These are phyloP conservation scores for Brassicogethes aeneus DNA, from an alignment of 2,888 invertebrate species.

Conservation along the genomic window DNA sequence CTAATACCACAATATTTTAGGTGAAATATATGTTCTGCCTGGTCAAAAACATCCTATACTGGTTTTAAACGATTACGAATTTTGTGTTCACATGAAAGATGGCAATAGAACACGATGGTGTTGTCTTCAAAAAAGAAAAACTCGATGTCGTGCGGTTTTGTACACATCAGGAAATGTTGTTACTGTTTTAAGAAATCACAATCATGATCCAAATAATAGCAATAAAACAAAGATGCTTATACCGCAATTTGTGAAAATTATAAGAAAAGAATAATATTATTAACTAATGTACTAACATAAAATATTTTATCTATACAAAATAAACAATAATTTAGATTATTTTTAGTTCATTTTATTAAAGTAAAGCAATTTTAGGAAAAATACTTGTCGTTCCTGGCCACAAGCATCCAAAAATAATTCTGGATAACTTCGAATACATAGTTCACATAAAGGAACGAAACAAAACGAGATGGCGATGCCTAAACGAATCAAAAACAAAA, in stretches of 20 bases:
- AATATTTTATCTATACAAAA: too few relatives aligned
- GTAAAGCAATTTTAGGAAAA: not conserved
- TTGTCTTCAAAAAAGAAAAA: constrained; percentile 5
- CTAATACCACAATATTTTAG: too few relatives aligned
- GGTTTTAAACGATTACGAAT: constrained; percentile 16
- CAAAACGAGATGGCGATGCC: constrained; percentile 24
- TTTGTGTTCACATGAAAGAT: constrained; percentile 14
- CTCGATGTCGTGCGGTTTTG: not conserved
- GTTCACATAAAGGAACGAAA: constrained; percentile 14
- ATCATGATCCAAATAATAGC: not conserved
- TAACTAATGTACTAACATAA: too few relatives aligned
- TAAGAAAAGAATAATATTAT: not conserved
- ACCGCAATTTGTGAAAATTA: not conserved
- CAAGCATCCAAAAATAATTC: constrained; percentile 1
- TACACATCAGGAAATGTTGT: not conserved
- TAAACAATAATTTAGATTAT: too few relatives aligned
- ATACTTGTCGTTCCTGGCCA: not conserved
- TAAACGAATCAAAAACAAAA: constrained; percentile 6
- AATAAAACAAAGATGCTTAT: not conserved
- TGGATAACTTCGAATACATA: constrained; percentile 20
- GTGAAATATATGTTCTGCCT: constrained; percentile 16
- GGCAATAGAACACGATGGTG: constrained; percentile 16
- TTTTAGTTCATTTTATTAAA: too few relatives aligned
- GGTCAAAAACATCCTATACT: constrained; percentile 19
- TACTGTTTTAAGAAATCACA: not conserved